Percentiles rank a stretch among this genome's conserved stretches.
phyloP scores from a whole-genome alignment of 2,888 invertebrate genomes.

The Micropterix aruncella region DNA sequence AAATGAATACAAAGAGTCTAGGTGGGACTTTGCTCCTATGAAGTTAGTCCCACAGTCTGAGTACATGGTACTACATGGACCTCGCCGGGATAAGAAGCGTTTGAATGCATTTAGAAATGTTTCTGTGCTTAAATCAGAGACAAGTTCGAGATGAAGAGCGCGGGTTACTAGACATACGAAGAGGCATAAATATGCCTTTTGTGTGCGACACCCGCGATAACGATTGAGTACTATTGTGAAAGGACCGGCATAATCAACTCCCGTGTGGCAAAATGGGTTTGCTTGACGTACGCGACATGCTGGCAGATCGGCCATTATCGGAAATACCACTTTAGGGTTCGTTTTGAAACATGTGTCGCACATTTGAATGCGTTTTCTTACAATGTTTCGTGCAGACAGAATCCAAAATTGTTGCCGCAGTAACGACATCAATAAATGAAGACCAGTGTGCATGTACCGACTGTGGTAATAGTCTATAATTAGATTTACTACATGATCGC shows the following conservation, averaged over 20 bases:
- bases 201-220: conserved; percentile 2
- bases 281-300: conserved; percentile 3
- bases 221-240: conserved; percentile 2
- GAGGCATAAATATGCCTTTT: conserved; percentile 5
- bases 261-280: conserved; percentile 4
- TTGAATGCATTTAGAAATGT: conserved; percentile 4
- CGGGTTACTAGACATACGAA: conserved; percentile 6
- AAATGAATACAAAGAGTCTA: conserved; percentile 3
- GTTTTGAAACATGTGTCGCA: conserved; percentile 5
- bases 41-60: conserved; percentile 5
- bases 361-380: conserved; percentile 2
- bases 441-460: background rate
- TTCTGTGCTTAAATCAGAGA: conserved; percentile 3
- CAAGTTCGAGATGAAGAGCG: conserved; percentile 6
- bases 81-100: conserved; percentile 5
- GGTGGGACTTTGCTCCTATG: conserved; percentile 2
- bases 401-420: background rate
- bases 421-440: background rate
- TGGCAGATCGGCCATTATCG: conserved; percentile 5
- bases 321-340: conserved; percentile 1
- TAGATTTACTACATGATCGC: background rate
- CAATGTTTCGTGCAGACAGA: background rate
- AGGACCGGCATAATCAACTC: conserved; percentile 9
- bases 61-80: background rate
- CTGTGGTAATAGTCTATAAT: background rate